Base-by-base conservation (phyloP, 2,797 vertebrate genomes). In the Microhierax caerulescens region DNA sequence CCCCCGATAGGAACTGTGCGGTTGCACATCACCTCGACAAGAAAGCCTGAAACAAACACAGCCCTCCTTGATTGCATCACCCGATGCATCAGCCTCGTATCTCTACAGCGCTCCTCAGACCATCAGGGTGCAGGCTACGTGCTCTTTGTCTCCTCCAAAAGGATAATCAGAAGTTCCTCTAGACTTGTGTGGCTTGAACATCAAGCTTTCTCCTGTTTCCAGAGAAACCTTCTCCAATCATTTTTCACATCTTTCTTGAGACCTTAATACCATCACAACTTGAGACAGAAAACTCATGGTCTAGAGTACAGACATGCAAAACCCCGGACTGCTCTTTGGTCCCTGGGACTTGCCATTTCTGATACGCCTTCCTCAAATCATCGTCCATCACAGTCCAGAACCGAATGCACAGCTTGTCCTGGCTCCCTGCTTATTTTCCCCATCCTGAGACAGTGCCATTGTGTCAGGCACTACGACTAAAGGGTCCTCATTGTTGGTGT, bases 331-430 rank as follows among this genome's bases (percentile, higher is more conserved):
- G 11, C 6, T 32, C 43, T 70, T 76, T 21, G 6, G 4, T 45
- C 18, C 41, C 47, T 50, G 37, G 22, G 37, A 67, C n/a, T 39
- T 59, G 27, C 28, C 2, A 37, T n/a, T 64, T 70, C 51, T 60
- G 63, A 75, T n/a, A 45, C 15, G 53, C 5, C 20, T 47, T 83
- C 27, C 54, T 47, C n/a, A 57, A 78, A 51, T 37, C 23, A 25
- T 28, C 1, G 0, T 19, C 47, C 0, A 0, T n/a, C 19, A 41
- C 37, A 63, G 54, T 24, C 16, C 25, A 83, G n/a, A 65, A 34
- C 5, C 3, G 32, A 53, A 53, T 4, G 27, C 20, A 30, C 12
- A 47, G 8, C 11, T 68, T 68, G 19, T 53, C 60, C 32, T 57
- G 32, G 7, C 36, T 73, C 12, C 19, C 54, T 74, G 11, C 10